Conservation (phyloP, 2,888 invertebrate species). For the Sinopyrophorus schimmeli region DNA sequence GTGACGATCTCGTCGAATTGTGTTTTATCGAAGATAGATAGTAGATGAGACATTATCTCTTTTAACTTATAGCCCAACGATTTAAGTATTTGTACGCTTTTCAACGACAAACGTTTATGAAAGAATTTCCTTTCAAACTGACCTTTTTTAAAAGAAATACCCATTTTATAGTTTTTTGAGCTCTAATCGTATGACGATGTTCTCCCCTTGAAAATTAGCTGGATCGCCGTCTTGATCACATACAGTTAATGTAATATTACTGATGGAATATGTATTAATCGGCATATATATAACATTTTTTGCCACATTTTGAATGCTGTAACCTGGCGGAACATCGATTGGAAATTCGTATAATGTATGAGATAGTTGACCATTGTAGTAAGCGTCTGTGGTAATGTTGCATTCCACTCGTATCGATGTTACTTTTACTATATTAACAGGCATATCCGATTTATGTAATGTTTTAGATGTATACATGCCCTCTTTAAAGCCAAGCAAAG, state of each 20-base stretch:
- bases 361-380: constrained; percentile 39
- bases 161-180: too few species aligned
- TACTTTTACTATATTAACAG: constrained; percentile 34
- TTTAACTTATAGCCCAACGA: too few species aligned
- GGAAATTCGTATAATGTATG: constrained; percentile 49
- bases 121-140: too few species aligned
- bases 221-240: constrained; percentile 41
- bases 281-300: constrained; percentile 46
- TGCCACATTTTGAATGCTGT: constrained; percentile 46
- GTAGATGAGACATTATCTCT: too few species aligned
- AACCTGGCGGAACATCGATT: constrained; percentile 43
- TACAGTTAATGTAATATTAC: constrained; percentile 38
- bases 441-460: constrained; percentile 33
- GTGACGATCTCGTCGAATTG: constrained; percentile 1
- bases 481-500: too few species aligned
- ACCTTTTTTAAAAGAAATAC: too few species aligned
- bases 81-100: too few species aligned
- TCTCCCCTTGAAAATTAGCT: constrained; percentile 43
- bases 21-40: neutral
- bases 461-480: constrained; percentile 5
- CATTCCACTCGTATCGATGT: constrained; percentile 35
- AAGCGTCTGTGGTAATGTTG: constrained; percentile 43
- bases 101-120: too few species aligned
- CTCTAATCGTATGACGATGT: constrained; percentile 39
- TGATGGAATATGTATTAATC: constrained; percentile 36